These are phyloP conservation scores for Drosophila watanabei DNA, from an alignment of 1,140 invertebrate species.

Conservation along the genomic window DNA sequence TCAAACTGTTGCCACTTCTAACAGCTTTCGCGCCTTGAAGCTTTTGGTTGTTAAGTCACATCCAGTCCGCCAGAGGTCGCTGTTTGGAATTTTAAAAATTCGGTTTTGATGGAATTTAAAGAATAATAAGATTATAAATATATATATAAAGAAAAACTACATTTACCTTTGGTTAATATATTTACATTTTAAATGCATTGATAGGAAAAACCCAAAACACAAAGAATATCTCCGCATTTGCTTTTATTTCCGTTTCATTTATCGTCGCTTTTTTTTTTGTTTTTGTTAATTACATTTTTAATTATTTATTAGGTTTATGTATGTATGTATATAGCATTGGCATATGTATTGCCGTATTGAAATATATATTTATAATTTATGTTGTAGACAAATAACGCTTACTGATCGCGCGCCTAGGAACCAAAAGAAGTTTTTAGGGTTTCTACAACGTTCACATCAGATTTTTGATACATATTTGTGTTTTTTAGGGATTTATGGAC, in stretches of 20 bases:
- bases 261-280: conserved; percentile 21
- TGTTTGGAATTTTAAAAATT: no score
- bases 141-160: no score
- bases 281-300: conserved; percentile 57
- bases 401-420: conserved; percentile 11
- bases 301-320: conserved; percentile 39
- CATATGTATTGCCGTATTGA: conserved; percentile 37
- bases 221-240: conserved; percentile 33
- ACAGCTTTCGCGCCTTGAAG: no score
- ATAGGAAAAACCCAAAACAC: no score
- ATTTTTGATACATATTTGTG: not conserved
- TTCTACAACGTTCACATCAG: not conserved
- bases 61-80: no score
- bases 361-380: conserved; percentile 28
- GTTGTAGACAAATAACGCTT: conserved; percentile 36
- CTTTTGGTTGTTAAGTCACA: no score
- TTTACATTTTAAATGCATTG: no score
- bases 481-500: not conserved
- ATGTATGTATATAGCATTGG: conserved; percentile 30
- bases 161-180: no score
- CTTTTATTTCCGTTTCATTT: conserved; percentile 34
- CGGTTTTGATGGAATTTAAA: no score
- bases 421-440: not conserved
- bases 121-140: no score
- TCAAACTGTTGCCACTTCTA: no score